phyloP scores from a whole-genome alignment of 1,140 invertebrate species.

The Glomeris maerens region DNA sequence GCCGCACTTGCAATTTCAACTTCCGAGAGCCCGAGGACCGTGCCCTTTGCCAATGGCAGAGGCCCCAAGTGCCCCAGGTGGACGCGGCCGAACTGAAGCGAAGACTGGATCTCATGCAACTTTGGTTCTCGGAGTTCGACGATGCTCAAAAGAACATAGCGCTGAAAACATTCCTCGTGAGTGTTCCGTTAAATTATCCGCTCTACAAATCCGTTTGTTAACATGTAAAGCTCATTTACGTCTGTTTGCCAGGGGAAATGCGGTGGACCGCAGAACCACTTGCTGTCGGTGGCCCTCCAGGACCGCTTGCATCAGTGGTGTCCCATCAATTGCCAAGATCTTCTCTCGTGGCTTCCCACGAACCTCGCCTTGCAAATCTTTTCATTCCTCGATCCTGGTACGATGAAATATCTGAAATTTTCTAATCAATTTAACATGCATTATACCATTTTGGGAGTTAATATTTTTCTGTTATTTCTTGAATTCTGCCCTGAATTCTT shows the following conservation, averaged over 20 bases:
- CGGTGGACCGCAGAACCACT: slow-evolving; percentile 32
- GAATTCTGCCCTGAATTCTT: slow-evolving; percentile 2
- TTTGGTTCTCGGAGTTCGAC: slow-evolving; percentile 35
- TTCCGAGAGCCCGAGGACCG: too few relatives aligned
- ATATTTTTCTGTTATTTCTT: slow-evolving; percentile 14
- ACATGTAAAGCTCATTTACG: slow-evolving; percentile 6
- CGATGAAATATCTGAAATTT: too few relatives aligned
- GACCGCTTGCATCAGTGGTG: slow-evolving; percentile 32
- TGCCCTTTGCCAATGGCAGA: too few relatives aligned
- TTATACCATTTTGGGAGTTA: too few relatives aligned
- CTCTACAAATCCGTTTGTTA: slow-evolving; percentile 1
- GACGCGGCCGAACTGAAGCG: background rate
- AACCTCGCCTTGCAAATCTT: slow-evolving; percentile 32
- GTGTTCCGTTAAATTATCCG: background rate
- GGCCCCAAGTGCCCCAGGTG: background rate
- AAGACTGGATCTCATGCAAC: slow-evolving; percentile 18
- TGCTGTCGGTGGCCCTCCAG: slow-evolving; percentile 32
- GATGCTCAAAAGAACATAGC: slow-evolving; percentile 35
- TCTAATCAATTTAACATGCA: too few relatives aligned
- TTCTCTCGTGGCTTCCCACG: slow-evolving; percentile 33
- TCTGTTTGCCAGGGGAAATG: slow-evolving; percentile 27
- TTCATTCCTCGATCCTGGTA: slow-evolving; percentile 38
- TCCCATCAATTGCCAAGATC: slow-evolving; percentile 36
- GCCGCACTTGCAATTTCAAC: too few relatives aligned
- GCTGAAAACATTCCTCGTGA: slow-evolving; percentile 33